Conservation (phyloP, 2,797 vertebrate genomes). For the Benthosema pterotum region DNA sequence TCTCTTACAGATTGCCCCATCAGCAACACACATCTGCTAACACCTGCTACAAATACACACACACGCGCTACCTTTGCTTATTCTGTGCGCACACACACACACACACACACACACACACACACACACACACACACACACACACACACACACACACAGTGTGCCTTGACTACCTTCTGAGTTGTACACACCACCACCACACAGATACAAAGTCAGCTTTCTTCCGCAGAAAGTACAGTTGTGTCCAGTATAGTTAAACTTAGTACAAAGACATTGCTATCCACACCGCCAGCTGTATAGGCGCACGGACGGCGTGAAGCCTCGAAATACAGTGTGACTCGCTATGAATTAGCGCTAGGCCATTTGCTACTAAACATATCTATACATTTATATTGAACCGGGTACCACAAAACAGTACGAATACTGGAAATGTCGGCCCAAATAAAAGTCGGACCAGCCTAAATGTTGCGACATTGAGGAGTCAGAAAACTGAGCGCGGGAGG, state of each 20-base stretch:
- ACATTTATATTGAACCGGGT: constrained; percentile 21
- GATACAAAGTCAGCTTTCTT: constrained; percentile 49
- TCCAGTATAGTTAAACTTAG: constrained; percentile 30
- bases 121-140: constrained; percentile 17
- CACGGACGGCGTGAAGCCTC: constrained; percentile 13
- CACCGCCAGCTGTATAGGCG: constrained; percentile 14
- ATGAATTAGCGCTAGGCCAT: constrained; percentile 19
- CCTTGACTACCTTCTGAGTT: constrained; percentile 55
- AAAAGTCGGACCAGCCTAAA: too few relatives aligned
- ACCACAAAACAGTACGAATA: not conserved
- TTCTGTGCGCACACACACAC: not conserved
- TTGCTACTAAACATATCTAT: constrained; percentile 8
- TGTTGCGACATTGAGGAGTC: too few relatives aligned
- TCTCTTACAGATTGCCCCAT: constrained; percentile 54
- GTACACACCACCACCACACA: constrained; percentile 17
- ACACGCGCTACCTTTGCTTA: too few relatives aligned
- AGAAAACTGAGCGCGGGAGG: too few relatives aligned
- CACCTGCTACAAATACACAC: constrained; percentile 23
- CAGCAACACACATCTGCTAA: constrained; percentile 47
- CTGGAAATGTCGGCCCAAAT: too few relatives aligned
- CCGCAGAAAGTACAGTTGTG: constrained; percentile 22
- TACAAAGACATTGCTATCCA: constrained; percentile 30
- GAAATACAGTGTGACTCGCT: constrained; percentile 13
- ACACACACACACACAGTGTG: constrained; percentile 54
- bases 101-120: constrained; percentile 5